Evolutionary conservation across 2,797 vertebrate species (phyloP), one percentile per base, ranked within the genome.

Genomic region (Leptodactylus fallax): DNA sequence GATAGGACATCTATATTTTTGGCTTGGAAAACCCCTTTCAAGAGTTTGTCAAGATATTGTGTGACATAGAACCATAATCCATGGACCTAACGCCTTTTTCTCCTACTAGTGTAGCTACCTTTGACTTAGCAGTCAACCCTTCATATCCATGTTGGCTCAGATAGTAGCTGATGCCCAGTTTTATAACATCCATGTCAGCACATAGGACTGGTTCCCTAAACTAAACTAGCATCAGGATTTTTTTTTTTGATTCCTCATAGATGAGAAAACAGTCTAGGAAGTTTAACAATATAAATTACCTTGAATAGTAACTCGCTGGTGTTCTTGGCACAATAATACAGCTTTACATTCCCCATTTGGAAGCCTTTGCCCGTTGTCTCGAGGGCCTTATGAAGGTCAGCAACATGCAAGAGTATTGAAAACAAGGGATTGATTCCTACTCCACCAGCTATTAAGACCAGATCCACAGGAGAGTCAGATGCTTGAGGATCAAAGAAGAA

Each of bases 361-460:
- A 93, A 94, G 83, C 93, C 95, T 51, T 81, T 92, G 83, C 88
- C 93, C 86, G 93, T 94, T 86, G 90, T 47, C 0, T 49, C 92
- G 80, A 86, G 89, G 19, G 92, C 90, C 78, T 88, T 94, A 77
- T 96, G 94, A 91, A 99, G 96, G 90, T 99, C 97, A 0, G 93
- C 92, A 0, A 94, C 49, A 90, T 99, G 98, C 86, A 97, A 92
- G 91, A 99, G 95, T 92, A 99, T 97, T 89, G 98, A 98, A 93
- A 97, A 97, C 88, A 99, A 93, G 1, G 98, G 98, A 93, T 99
- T 99, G 93, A 99, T 99, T 88, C 98, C 98, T 0, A 98, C 97
- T 5, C 97, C 98, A 10, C 98, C 98, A 0, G 97, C 98, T 86
- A 99, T 95, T 90, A 99, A 92, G 90, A 98, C 94, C 79, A 99